A percentile compares a stretch with the other conserved stretches of the same genome.
phyloP scores from a whole-genome alignment of 2,888 invertebrate species.

The Thera obeliscata region DNA sequence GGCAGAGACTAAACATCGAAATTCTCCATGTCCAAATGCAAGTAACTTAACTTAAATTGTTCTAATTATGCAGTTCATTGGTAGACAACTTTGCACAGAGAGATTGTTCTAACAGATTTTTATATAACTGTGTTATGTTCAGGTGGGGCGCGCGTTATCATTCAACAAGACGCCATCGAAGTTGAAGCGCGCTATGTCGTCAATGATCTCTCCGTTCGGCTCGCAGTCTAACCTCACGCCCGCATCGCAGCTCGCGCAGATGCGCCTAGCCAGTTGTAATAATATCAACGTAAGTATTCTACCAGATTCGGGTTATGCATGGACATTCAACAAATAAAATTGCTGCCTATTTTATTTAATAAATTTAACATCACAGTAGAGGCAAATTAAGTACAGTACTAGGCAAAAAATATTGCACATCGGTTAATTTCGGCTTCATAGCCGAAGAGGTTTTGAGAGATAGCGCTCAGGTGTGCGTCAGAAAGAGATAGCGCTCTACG shows the following conservation, averaged over 20 bases:
- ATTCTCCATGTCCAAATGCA: no score
- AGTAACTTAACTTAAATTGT: no score
- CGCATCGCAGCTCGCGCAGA: conserved; percentile 92
- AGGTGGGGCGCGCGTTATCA: conserved; percentile 96
- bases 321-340: background rate
- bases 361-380: background rate
- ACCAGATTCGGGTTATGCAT: background rate
- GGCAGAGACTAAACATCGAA: no score
- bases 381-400: no score
- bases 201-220: conserved; percentile 96
- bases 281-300: conserved; percentile 90
- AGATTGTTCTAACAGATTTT: background rate
- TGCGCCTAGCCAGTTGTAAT: conserved; percentile 93
- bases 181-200: conserved; percentile 96
- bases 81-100: background rate
- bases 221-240: conserved; percentile 93
- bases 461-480: no score
- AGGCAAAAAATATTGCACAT: no score
- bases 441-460: no score
- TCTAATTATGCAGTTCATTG: no score
- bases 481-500: no score
- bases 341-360: background rate
- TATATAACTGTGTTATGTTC: conserved; percentile 24
- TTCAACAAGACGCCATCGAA: conserved; percentile 98
- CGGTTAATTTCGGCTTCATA: no score